Percentiles rank a stretch among this genome's conserved stretches.
These are phyloP conservation scores for Limosa lapponica DNA, from an alignment of 2,797 vertebrate species.

Conservation along the genomic window DNA sequence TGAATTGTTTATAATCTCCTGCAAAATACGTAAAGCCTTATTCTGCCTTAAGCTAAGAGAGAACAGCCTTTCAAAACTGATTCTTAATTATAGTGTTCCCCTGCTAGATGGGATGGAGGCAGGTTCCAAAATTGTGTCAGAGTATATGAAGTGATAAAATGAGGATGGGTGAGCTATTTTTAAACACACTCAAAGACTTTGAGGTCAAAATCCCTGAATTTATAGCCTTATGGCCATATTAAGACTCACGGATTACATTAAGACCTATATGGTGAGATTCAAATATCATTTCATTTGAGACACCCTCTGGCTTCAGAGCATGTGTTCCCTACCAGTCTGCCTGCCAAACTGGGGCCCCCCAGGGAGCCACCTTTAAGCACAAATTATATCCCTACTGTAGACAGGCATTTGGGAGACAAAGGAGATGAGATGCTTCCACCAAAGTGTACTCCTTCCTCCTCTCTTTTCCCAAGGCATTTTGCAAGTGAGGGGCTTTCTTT, in stretches of 20 bases:
- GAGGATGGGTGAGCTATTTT: constrained; percentile 47
- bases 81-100: constrained; percentile 59
- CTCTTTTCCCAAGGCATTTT: background rate
- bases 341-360: background rate
- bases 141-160: constrained; percentile 38
- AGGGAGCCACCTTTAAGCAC: background rate
- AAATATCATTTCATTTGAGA: background rate
- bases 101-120: constrained; percentile 15
- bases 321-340: background rate
- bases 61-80: constrained; percentile 41
- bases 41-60: constrained; percentile 51
- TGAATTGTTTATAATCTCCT: constrained; percentile 55
- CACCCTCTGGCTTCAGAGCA: background rate
- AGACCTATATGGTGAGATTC: background rate
- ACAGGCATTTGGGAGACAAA: background rate
- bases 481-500: background rate
- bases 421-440: background rate
- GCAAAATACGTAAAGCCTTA: constrained; percentile 37
- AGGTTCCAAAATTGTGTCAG: constrained; percentile 24
- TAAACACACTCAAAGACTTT: constrained; percentile 25
- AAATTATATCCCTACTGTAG: background rate
- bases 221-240: constrained; percentile 4
- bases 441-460: background rate
- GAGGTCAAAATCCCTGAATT: constrained; percentile 64
- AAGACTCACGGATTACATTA: constrained; percentile 18